Base-by-base conservation (phyloP, 1,140 invertebrate species). In the Drosophila kohkoa region DNA sequence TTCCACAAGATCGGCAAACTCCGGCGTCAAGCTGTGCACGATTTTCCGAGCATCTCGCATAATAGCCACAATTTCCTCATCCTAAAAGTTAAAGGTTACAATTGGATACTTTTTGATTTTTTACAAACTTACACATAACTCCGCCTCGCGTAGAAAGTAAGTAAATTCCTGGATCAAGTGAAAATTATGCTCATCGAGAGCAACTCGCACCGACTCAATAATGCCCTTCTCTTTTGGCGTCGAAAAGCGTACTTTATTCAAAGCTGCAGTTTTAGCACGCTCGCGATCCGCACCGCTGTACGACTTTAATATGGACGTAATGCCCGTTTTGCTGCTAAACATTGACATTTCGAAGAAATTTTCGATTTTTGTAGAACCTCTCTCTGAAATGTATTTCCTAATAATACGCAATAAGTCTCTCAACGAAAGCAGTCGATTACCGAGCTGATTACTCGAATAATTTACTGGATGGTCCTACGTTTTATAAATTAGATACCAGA, bases 1-100 rank as follows among this genome's bases (percentile, higher is more conserved):
- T 91, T 96, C 95, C n/a, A 95, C 93, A 82, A 96, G 93, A 43
- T 94, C 88, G 70, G 93, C 93, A 75, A 95, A 94, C 7, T 82
- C 93, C 75, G 77, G 93, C 74, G 88, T 93, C 20, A 96, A 82
- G 15, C 94, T 78, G 35, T 94, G 93, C n/a, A 95, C 93, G 83
- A 95, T 94, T 70, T 94, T 92, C 48, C 92, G 93, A 6, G 94
- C 93, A 91, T 95, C 93, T 48, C 82, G 85, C 8, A 96, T 72
- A 25, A 95, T 85, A 5, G 92, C 75, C 3, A 93, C 75, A 41
- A 96, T 92, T 66, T 95, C 95, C 10, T 85, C 79, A 89, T 96
- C 95, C 93, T 95, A 46, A 32, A 16, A 60, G 20, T n/a, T 45
- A 6, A 10, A 43, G 35, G 63, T 5, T 52, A 2, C 1, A 49